Evolutionary conservation across 2,113 vertebrate species (phyloP).

Genomic region (Ictalurus punctatus): DNA sequence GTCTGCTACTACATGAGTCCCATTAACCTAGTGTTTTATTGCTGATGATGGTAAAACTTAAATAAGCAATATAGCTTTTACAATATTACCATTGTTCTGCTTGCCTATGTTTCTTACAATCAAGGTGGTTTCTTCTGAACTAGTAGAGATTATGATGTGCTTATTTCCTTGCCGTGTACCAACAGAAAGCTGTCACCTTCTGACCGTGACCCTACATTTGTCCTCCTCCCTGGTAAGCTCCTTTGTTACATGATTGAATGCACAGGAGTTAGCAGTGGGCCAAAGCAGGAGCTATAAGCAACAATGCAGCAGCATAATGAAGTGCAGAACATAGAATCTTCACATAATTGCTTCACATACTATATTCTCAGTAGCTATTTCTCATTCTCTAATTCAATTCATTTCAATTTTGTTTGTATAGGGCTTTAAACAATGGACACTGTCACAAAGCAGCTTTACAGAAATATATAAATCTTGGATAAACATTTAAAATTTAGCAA

Average conservation of each 20-base stretch:
- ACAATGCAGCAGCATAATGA: neutral
- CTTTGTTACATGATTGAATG: neutral
- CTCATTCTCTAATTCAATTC: neutral
- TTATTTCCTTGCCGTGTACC: neutral
- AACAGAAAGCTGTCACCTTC: neutral
- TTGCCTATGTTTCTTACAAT: too few species aligned
- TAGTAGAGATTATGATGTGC: neutral
- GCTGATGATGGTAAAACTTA: slow-evolving; percentile 11
- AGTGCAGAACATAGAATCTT: neutral
- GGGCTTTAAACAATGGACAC: neutral
- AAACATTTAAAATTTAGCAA: neutral
- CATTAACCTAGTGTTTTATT: neutral
- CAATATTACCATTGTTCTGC: neutral
- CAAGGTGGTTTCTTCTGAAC: too few species aligned
- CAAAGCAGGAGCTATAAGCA: neutral
- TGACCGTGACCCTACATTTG: neutral
- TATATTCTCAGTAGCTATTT: neutral
- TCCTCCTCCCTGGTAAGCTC: neutral
- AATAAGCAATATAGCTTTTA: neutral
- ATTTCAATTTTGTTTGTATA: neutral
- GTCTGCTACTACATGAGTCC: neutral
- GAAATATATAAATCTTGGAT: neutral
- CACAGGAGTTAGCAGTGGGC: neutral
- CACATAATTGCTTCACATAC: neutral
- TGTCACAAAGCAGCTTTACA: neutral